Evolutionary conservation across 2,888 invertebrate species (phyloP).

Genomic region (Prosapia bicincta): DNA sequence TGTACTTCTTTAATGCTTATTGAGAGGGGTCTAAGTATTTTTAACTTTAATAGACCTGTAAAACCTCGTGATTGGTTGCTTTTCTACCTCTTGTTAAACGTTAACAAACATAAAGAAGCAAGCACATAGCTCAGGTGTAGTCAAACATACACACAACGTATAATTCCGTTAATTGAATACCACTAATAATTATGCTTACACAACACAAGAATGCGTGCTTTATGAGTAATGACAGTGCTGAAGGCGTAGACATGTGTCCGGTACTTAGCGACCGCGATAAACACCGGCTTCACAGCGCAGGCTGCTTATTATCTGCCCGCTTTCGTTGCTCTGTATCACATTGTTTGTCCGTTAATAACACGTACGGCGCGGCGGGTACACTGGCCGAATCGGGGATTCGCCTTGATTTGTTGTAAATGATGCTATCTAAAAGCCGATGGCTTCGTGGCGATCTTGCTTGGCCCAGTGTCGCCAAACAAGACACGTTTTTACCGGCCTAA

Average conservation of each 20-base stretch:
- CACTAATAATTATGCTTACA: not conserved
- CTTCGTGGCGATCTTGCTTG: not conserved
- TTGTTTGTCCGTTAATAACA: not conserved
- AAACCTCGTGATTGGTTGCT: too few species aligned
- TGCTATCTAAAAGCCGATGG: not conserved
- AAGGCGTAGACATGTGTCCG: not conserved
- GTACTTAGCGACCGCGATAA: not conserved
- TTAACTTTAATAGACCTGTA: too few species aligned
- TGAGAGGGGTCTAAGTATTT: too few species aligned
- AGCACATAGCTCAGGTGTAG: not conserved
- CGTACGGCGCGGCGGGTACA: not conserved
- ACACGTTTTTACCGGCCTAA: not conserved
- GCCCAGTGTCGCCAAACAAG: not conserved
- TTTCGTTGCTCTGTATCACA: not conserved
- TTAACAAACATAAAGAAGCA: too few species aligned
- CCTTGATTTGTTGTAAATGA: not conserved
- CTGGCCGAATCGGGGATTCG: not conserved
- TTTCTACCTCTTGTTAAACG: too few species aligned
- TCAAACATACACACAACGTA: too few species aligned
- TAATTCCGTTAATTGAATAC: not conserved
- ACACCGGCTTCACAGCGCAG: not conserved
- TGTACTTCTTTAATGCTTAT: too few species aligned
- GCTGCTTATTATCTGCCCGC: not conserved
- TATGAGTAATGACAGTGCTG: not conserved
- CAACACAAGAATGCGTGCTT: not conserved